Evolutionary conservation across 2,797 vertebrate genomes (phyloP).

Genomic region (Microctenopoma lineatum): DNA sequence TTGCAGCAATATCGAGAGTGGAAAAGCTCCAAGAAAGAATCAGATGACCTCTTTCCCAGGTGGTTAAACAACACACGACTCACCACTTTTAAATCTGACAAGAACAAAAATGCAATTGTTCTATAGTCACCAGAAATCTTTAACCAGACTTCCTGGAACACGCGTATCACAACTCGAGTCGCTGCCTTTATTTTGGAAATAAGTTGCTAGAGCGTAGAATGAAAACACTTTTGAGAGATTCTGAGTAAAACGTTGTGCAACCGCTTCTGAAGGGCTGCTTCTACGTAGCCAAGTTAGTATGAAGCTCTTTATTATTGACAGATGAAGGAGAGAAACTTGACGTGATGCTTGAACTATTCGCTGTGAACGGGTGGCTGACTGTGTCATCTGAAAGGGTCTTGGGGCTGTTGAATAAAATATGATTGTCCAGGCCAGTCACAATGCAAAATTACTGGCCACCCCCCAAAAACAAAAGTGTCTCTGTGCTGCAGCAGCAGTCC

Average conservation of each 20-base stretch:
- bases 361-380: conserved; percentile 53
- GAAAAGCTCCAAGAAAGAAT: background rate
- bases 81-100: background rate
- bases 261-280: background rate
- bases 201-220: background rate
- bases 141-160: background rate
- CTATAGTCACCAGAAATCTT: background rate
- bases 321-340: conserved; percentile 16
- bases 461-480: conserved; percentile 77
- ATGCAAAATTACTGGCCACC: conserved; percentile 59
- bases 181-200: conserved; percentile 4
- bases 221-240: background rate
- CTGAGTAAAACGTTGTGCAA: background rate
- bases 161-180: background rate
- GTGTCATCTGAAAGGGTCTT: conserved; percentile 60
- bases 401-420: conserved; percentile 83
- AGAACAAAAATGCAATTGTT: background rate
- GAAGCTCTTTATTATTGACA: conserved; percentile 17
- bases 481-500: conserved; percentile 67
- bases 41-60: background rate
- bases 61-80: background rate
- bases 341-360: conserved; percentile 59
- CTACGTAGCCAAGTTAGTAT: no score
- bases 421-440: conserved; percentile 63
- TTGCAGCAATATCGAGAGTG: background rate